A percentile compares a stretch with the other conserved stretches of the same genome.
Conservation (phyloP, 2,888 invertebrate species). For the Malthinus flaveolus region DNA sequence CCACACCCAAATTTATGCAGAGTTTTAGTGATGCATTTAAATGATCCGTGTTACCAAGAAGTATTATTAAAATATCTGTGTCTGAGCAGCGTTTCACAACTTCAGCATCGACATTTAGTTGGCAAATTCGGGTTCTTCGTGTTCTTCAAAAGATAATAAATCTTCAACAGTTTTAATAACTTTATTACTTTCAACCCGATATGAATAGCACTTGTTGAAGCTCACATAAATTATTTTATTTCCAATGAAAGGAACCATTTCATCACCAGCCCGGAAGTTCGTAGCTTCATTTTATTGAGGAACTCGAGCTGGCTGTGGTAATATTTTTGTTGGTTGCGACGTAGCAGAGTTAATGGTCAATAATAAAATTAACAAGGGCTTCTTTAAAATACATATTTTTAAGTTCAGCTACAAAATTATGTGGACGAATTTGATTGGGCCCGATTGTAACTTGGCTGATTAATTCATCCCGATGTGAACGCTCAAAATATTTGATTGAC, state of each 20-base stretch:
- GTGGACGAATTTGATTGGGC: slow-evolving; percentile 26
- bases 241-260: slow-evolving; percentile 37
- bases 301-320: too few relatives aligned
- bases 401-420: slow-evolving; percentile 22
- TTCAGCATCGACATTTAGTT: slow-evolving; percentile 22
- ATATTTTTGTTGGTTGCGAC: too few relatives aligned
- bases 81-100: slow-evolving; percentile 27
- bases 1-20: slow-evolving; percentile 32
- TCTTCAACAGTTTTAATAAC: too few relatives aligned
- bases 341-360: too few relatives aligned
- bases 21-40: slow-evolving; percentile 27
- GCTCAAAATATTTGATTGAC: slow-evolving; percentile 37
- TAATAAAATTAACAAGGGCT: slow-evolving; percentile 39
- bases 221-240: slow-evolving; percentile 35
- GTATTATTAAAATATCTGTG: slow-evolving; percentile 32
- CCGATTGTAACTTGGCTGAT: slow-evolving; percentile 25
- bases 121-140: slow-evolving; percentile 37
- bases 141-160: slow-evolving; percentile 24
- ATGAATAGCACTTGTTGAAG: slow-evolving; percentile 30
- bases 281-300: too few relatives aligned
- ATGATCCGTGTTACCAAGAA: slow-evolving; percentile 35
- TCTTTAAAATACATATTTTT: slow-evolving; percentile 29
- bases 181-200: too few relatives aligned
- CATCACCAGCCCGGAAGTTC: slow-evolving; percentile 35
- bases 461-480: slow-evolving; percentile 27